Conservation (phyloP, 2,797 vertebrate species). For the Diglossa cyanea region DNA sequence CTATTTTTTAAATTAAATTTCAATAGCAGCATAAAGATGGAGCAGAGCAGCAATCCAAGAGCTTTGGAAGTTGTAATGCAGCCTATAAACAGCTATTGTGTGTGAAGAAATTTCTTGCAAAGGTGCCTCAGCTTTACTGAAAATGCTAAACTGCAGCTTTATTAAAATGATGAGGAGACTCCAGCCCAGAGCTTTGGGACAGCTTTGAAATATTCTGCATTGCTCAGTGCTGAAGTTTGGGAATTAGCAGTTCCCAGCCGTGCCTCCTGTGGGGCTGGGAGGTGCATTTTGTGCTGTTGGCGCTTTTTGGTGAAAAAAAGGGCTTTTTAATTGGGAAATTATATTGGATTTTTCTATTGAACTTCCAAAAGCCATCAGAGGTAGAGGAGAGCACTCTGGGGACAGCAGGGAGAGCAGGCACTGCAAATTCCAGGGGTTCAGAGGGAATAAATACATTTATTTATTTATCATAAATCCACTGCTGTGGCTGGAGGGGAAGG, state of each 20-base stretch:
- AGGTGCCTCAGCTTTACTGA: neutral
- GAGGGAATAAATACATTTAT: neutral
- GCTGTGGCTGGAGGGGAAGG: neutral
- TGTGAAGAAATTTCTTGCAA: neutral
- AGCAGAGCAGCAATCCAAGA: neutral
- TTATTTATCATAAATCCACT: neutral
- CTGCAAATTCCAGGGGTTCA: neutral
- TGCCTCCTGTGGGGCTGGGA: neutral
- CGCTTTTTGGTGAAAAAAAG: neutral
- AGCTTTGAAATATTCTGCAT: neutral
- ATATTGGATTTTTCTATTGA: no score
- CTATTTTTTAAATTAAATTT: neutral
- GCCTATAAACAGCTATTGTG: neutral
- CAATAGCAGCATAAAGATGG: neutral
- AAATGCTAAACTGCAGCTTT: neutral
- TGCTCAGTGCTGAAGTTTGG: neutral
- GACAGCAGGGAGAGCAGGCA: neutral
- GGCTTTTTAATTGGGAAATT: no score
- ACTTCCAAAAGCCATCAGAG: neutral
- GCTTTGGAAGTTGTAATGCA: neutral
- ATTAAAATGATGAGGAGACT: neutral
- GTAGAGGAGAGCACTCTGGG: neutral
- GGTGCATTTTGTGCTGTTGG: neutral
- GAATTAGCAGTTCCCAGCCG: neutral
- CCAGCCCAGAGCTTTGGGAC: neutral